These are phyloP conservation scores for Menidia beryllina DNA, from an alignment of 2,113 vertebrate genomes.

Conservation along the genomic window DNA sequence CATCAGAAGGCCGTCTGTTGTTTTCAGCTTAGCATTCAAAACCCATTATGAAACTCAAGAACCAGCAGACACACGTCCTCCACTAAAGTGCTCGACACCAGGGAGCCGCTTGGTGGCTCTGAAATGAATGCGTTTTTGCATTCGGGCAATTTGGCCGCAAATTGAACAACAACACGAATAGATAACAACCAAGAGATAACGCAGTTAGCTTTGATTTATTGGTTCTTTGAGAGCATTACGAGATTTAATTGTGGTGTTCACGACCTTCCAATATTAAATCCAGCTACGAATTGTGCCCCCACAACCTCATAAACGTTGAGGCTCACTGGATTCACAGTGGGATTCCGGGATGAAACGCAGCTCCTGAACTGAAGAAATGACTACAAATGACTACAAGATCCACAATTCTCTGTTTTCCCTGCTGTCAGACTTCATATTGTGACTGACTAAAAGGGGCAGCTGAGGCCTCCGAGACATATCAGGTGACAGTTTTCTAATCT, in stretches of 20 bases:
- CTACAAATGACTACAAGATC: slow-evolving; percentile 12
- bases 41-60: no score
- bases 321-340: background rate
- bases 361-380: background rate
- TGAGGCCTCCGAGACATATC: slow-evolving; percentile 46
- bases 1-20: no score
- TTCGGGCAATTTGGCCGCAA: no score
- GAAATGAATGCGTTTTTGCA: no score
- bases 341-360: background rate
- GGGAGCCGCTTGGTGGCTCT: no score
- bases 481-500: slow-evolving; percentile 71
- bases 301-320: background rate
- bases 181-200: no score
- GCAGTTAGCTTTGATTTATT: no score
- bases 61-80: no score
- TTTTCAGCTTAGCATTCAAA: no score
- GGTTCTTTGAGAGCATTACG: no score
- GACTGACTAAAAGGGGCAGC: slow-evolving; percentile 23
- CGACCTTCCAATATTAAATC: background rate
- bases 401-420: slow-evolving; percentile 5
- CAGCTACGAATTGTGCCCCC: background rate
- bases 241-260: background rate
- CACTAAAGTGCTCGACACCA: no score
- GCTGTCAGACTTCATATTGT: slow-evolving; percentile 3
- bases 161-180: no score